These are phyloP conservation scores for Catharus fuscescens DNA, from an alignment of 2,113 vertebrate genomes.

Conservation along the genomic window DNA sequence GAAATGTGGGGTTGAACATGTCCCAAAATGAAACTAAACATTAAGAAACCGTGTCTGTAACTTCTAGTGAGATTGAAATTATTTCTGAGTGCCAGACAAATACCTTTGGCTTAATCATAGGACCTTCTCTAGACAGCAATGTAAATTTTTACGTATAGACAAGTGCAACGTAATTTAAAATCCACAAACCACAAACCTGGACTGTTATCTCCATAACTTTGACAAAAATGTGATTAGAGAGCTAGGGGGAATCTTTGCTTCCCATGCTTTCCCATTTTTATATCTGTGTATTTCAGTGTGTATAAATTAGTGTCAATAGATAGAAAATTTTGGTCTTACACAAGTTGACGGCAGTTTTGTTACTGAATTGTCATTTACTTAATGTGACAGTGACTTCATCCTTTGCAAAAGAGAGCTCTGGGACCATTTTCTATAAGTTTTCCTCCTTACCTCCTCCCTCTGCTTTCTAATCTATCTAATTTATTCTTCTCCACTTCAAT, in stretches of 20 bases:
- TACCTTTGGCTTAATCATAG: not conserved
- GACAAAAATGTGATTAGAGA: not conserved
- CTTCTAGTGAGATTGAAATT: not conserved
- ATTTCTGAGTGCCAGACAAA: not conserved
- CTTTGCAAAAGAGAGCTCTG: not conserved
- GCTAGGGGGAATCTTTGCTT: not conserved
- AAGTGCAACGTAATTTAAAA: not conserved
- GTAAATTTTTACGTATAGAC: not conserved
- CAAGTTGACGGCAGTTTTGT: not conserved
- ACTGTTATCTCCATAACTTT: not conserved
- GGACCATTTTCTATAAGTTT: not conserved
- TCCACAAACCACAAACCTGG: not conserved
- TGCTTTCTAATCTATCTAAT: not conserved
- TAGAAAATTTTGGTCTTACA: not conserved
- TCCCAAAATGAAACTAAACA: not conserved
- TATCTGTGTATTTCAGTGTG: not conserved
- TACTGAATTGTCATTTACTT: not conserved
- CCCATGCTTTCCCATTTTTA: not conserved
- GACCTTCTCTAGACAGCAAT: not conserved
- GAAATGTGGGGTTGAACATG: not conserved
- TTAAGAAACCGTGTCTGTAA: not conserved
- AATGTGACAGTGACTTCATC: not conserved
- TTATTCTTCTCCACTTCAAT: not conserved
- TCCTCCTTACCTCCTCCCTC: not conserved
- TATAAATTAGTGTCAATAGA: not conserved